Base-by-base conservation (phyloP, 2,888 invertebrate species). In the Melieria picta region DNA sequence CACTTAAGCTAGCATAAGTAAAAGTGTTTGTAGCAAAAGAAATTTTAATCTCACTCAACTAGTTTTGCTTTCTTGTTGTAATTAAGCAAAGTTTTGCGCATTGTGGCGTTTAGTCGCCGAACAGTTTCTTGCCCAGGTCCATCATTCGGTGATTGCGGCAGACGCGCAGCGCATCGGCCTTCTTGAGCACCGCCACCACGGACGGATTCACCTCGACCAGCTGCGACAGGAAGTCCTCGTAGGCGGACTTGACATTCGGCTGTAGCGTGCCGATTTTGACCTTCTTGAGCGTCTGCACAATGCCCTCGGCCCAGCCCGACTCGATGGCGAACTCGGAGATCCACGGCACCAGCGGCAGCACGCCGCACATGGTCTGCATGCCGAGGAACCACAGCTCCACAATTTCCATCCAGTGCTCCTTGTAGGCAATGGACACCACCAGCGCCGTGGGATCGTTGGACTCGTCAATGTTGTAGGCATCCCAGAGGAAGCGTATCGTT, bases 251-350 rank as follows among this genome's bases (percentile, higher is more conserved):
- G 0, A 95, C 93, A 85, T 94, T 95, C 0, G 93, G 91, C 50
- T 93, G 93, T 64, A 96, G 88, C 3, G 93, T 92, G 67, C 94
- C 95, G 78, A 93, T 90, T 87, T 93, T 94, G 0, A 96, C 95
- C 87, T 94, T 93, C 75, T 91, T 91, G 77, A 97, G 88, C 79
- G 93, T 93, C 80, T 92, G 92, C 66, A 95, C 89, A 70, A 96
- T 95, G 10, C 95, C 96, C 83, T 94, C 93, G 4, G 94, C 93
- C 95, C 96, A 97, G n/a, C 96, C 96, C 83, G 95, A 95, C 81
- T 96, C 96, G 73, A 96, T 92, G 5, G 95, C 93, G 87, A 96
- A 96, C 81, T 96, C 95, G 0, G 94, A 94, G 75, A 96, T 91
- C 96, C 96, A 96, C 4, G 95, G 94, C 74, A 96, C 91, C 74